phyloP scores from a whole-genome alignment of 2,888 invertebrate genomes.

The Xestoiulus laeticollis region DNA sequence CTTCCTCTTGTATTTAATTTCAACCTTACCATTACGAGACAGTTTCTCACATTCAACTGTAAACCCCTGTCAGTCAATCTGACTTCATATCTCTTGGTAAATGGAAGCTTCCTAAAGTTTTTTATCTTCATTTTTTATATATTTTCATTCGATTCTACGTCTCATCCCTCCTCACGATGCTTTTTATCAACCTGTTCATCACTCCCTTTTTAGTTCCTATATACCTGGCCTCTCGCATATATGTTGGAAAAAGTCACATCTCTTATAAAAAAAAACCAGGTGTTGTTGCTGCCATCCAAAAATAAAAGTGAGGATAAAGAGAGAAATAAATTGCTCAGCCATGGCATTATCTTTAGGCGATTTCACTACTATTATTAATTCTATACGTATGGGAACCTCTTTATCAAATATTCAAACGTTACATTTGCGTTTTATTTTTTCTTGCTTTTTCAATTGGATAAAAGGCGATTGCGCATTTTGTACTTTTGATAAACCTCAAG shows the following conservation, averaged over 20 bases:
- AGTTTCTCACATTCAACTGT: constrained; percentile 34
- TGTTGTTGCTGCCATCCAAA: neutral
- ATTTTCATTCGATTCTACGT: neutral
- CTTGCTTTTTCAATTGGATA: neutral
- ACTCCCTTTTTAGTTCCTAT: neutral
- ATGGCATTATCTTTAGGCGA: constrained; percentile 29
- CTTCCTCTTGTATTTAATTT: constrained; percentile 14
- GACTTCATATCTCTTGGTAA: constrained; percentile 22
- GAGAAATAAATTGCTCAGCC: neutral
- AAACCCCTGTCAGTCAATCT: constrained; percentile 23
- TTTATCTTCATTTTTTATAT: neutral
- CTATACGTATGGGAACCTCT: constrained; percentile 8
- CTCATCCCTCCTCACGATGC: constrained; percentile 3
- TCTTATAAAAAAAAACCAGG: neutral
- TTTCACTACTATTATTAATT: constrained; percentile 1
- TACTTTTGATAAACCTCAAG: neutral
- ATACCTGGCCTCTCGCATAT: neutral
- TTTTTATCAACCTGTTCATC: constrained; percentile 17
- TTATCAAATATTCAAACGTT: constrained; percentile 21
- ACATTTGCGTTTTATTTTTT: neutral
- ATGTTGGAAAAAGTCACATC: neutral
- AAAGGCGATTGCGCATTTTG: neutral
- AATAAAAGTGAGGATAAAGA: neutral
- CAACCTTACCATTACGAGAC: constrained; percentile 19
- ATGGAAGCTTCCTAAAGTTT: neutral